A percentile compares a stretch with the other conserved stretches of the same genome.
Evolutionary conservation across 2,888 invertebrate genomes (phyloP).

Genomic region (Entomobrya multifasciata): DNA sequence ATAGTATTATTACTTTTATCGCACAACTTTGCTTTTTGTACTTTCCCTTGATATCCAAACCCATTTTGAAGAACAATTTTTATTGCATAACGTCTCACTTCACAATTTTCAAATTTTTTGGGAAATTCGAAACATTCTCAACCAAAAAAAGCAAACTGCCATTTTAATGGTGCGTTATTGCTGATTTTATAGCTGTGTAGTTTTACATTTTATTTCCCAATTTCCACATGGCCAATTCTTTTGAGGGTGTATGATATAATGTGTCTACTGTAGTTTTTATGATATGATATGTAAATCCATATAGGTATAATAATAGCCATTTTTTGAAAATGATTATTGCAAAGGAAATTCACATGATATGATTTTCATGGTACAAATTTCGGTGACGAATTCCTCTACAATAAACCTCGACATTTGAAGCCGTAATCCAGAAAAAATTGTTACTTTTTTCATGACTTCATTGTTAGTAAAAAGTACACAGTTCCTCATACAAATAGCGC

Average conservation of each 20-base stretch:
- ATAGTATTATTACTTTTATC: not conserved
- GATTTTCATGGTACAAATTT: conserved; percentile 29
- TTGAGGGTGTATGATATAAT: conserved; percentile 18
- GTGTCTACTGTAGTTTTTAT: not conserved
- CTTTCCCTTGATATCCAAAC: not conserved
- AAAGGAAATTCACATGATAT: conserved; percentile 40
- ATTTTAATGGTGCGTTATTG: conserved; percentile 33
- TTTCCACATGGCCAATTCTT: conserved; percentile 17
- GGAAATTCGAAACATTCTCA: conserved; percentile 9
- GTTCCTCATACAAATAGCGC: not conserved
- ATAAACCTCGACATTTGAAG: too few relatives aligned
- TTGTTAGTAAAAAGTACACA: not conserved
- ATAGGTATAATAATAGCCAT: not conserved
- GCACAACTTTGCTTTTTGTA: not conserved
- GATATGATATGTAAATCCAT: conserved; percentile 24
- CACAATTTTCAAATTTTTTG: conserved; percentile 30
- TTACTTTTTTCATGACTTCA: not conserved
- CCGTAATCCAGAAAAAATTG: too few relatives aligned
- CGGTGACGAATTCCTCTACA: not conserved
- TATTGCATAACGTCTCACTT: conserved; percentile 40
- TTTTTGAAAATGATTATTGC: conserved; percentile 17
- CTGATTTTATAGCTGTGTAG: conserved; percentile 17
- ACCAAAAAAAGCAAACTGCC: conserved; percentile 7
- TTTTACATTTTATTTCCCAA: conserved; percentile 11
- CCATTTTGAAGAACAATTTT: conserved; percentile 8